Conservation (phyloP, 1,140 invertebrate genomes). For the Drosophila ananassae region DNA sequence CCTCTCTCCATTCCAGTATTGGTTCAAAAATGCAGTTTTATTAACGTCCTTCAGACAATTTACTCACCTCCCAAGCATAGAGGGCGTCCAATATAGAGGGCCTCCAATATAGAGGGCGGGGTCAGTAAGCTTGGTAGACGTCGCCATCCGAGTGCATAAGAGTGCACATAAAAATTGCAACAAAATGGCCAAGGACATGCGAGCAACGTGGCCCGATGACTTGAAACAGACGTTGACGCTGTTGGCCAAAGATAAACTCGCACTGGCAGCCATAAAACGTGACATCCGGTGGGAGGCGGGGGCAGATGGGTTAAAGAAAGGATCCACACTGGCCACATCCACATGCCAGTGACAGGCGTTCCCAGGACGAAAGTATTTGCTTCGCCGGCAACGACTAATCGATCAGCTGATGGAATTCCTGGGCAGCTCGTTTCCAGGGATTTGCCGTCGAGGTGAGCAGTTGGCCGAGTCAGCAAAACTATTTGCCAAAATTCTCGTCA, state of each 20-base stretch:
- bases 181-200: slow-evolving; percentile 68
- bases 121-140: neutral
- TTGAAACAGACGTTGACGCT: slow-evolving; percentile 69
- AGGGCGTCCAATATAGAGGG: neutral
- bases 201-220: slow-evolving; percentile 51
- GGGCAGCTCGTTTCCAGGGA: slow-evolving; percentile 19
- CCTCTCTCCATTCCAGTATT: neutral
- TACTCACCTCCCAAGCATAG: neutral
- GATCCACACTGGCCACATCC: slow-evolving; percentile 30
- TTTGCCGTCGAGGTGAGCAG: slow-evolving; percentile 36
- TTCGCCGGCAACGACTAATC: slow-evolving; percentile 66
- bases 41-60: neutral
- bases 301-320: slow-evolving; percentile 3
- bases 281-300: slow-evolving; percentile 13
- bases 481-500: slow-evolving; percentile 52
- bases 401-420: slow-evolving; percentile 60
- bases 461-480: slow-evolving; percentile 30
- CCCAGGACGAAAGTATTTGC: slow-evolving; percentile 58
- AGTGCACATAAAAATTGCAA: slow-evolving; percentile 72
- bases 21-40: neutral
- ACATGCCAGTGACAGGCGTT: slow-evolving; percentile 56
- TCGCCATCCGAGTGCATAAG: slow-evolving; percentile 55
- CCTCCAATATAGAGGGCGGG: neutral
- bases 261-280: slow-evolving; percentile 72
- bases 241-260: slow-evolving; percentile 71